Base-by-base conservation (phyloP, 2,797 vertebrate genomes). In the Helostoma temminkii region DNA sequence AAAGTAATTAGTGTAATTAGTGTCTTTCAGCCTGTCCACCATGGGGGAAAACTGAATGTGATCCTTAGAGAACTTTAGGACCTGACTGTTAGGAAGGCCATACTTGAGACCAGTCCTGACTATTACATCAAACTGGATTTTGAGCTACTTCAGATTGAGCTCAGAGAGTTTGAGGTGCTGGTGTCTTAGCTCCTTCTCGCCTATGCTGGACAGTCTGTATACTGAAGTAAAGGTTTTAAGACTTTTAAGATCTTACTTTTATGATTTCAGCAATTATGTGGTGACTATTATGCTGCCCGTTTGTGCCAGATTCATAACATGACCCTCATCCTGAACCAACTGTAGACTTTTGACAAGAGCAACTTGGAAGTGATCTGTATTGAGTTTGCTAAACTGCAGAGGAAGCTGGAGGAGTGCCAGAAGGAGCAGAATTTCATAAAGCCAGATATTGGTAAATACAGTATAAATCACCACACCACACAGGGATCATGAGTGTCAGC, bases 91-190 rank as follows among this genome's bases (percentile, higher is more conserved):
- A 91, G 85, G 78, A 73, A 96, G 66, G 77, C 88, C 57, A 39
- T 89, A 32, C 80, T 97, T 89, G 93, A 96, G 74, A 72, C 26
- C 8, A 85, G 68, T 12, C 48, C 81, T 3, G 46, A 95, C 62
- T 89, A 91, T 48, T 97, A 94, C 80, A 93, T 94, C 5, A 92
- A 94, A 57, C 82, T 96, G 82, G 96, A 97, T 84, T 97, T 97
- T 64, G 91, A 95, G 82, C 64, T 96, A 39, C 91, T 96, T 67
- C 94, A 92, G 83, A 36, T 95, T 62, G 95, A 95, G 91, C 93
- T 96, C 57, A 81, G 4, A 41, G 92, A 95, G 69, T 94, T 97
- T 49, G 86, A 95, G 52, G 91, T 21, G 57, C 83, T 96, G 78
- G 89, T 96, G 80, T 67, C 83, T 66, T 81, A 91, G 78, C 90